A percentile compares a stretch with the other conserved stretches of the same genome.
Evolutionary conservation across 2,888 invertebrate genomes (phyloP).

Genomic region (Rhabditoides inermis): DNA sequence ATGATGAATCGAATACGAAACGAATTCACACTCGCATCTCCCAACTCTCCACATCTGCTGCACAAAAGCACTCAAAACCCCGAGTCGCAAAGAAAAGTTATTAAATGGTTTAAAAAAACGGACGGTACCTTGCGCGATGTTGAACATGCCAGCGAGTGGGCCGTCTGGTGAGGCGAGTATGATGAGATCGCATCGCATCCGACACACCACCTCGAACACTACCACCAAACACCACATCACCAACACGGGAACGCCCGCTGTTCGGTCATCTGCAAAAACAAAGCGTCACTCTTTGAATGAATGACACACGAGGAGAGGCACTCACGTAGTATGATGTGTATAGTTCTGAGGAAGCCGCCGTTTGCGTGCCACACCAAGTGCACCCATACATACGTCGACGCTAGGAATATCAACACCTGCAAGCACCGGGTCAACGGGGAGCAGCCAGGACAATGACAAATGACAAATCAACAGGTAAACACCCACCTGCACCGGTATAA

Average conservation of each 20-base stretch:
- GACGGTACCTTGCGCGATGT: no score
- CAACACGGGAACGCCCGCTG: not conserved
- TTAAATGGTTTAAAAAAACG: no score
- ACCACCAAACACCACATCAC: not conserved
- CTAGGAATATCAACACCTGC: constrained; percentile 65
- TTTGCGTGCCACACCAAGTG: constrained; percentile 21
- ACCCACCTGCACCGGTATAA: constrained; percentile 75
- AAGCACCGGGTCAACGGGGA: not conserved
- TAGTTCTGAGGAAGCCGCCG: constrained; percentile 23
- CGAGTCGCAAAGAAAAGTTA: no score
- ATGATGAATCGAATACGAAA: constrained; percentile 30
- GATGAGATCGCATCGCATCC: constrained; percentile 19
- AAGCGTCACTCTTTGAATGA: not conserved
- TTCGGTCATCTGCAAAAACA: not conserved
- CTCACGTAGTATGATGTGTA: not conserved
- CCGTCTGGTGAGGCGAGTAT: no score
- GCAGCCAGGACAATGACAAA: not conserved
- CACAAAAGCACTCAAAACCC: no score
- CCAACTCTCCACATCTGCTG: no score
- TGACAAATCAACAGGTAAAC: no score
- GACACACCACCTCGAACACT: not conserved
- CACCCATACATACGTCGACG: constrained; percentile 66
- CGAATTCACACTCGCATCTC: no score
- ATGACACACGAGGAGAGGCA: constrained; percentile 2
- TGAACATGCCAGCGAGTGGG: no score